A percentile compares a stretch with the other conserved stretches of the same genome.
Conservation (phyloP, 2,113 vertebrate species). For the Bubo scandiacus region DNA sequence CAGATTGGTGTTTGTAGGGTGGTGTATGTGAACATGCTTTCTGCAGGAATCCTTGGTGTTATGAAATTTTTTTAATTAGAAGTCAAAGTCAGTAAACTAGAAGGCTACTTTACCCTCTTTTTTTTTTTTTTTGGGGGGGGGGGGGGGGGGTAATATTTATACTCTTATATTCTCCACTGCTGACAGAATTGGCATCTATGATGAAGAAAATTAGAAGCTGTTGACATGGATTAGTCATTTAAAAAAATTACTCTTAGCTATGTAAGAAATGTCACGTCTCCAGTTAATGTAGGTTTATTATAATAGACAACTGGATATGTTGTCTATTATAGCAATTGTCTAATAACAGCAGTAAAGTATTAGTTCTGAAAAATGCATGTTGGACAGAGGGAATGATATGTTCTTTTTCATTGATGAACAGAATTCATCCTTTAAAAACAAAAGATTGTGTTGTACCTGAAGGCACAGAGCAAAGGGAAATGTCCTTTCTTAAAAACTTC, state of each 20-base stretch:
- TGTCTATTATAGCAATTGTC: background rate
- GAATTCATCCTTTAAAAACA: background rate
- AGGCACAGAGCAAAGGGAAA: background rate
- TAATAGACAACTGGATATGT: background rate
- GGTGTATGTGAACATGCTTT: background rate
- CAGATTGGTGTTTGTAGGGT: background rate
- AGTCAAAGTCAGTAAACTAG: background rate
- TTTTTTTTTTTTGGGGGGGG: background rate
- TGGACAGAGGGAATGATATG: background rate
- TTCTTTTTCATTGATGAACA: background rate
- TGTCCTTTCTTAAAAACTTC: background rate
- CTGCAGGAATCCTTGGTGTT: background rate
- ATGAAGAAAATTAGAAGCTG: background rate
- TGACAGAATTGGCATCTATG: background rate
- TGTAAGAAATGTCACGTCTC: background rate
- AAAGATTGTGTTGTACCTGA: background rate
- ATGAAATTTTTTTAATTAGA: background rate
- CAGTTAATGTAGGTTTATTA: background rate
- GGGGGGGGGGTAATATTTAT: background rate
- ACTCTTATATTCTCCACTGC: background rate
- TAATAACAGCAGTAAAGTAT: background rate
- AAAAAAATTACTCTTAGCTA: background rate
- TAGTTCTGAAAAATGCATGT: background rate
- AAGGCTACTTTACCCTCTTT: background rate
- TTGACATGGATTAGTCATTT: background rate